These are phyloP conservation scores for Dermatophagoides farinae DNA, from an alignment of 1,140 invertebrate genomes.

Conservation along the genomic window DNA sequence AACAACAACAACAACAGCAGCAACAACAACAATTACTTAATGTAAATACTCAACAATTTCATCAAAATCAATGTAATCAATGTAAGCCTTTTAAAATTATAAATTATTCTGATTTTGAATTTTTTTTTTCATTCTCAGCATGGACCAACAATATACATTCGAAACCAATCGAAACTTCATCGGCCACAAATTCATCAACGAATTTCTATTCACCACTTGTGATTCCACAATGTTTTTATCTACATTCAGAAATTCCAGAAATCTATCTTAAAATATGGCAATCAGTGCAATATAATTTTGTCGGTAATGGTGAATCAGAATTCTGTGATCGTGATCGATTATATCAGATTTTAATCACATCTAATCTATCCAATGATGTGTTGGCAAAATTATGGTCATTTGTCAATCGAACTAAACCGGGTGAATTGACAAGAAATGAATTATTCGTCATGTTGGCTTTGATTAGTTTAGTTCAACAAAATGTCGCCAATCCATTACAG, in stretches of 20 bases:
- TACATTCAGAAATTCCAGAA: neutral
- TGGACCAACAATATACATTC: neutral
- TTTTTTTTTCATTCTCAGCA: neutral
- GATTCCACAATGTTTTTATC: slow-evolving; percentile 6
- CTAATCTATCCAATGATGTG: slow-evolving; percentile 35
- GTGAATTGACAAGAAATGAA: slow-evolving; percentile 37
- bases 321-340: slow-evolving; percentile 33
- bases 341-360: slow-evolving; percentile 38
- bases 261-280: slow-evolving; percentile 7
- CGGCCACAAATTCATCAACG: neutral
- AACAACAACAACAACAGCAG: neutral
- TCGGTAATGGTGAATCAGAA: neutral
- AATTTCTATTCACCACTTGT: neutral
- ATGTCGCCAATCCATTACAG: neutral
- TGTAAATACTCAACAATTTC: neutral
- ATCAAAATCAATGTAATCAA: neutral
- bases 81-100: too few relatives aligned
- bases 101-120: neutral
- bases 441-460: slow-evolving; percentile 38
- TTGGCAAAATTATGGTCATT: slow-evolving; percentile 41
- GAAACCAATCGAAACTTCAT: neutral
- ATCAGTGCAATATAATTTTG: neutral
- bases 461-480: slow-evolving; percentile 38
- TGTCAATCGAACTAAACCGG: slow-evolving; percentile 37
- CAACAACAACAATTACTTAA: neutral